Base-by-base conservation (phyloP, 2,797 vertebrate species). In the Hoplostethus atlanticus region DNA sequence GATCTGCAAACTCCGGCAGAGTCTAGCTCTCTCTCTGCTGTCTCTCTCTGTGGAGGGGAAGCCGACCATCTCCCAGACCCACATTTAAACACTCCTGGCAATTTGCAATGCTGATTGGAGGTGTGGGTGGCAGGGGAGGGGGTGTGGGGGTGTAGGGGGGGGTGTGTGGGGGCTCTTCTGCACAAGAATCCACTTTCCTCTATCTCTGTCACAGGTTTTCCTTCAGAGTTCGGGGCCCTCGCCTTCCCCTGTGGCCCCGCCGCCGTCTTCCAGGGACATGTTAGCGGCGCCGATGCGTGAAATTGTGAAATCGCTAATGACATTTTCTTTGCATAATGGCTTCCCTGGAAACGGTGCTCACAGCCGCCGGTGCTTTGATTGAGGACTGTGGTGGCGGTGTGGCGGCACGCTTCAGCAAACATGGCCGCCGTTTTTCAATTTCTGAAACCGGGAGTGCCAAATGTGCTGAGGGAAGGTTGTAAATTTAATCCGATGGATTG, bases 261-360 rank as follows among this genome's bases (percentile, higher is more conserved):
- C 71, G 21, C 55, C 52, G 10, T 76, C 73, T 87, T 83, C 75
- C 81, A 63, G 59, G 77, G 77, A 84, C 77, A 73, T 81, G 85
- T 75, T 82, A 36, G 70, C 30, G 7, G 67, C 90, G 77, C 55
- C n/a, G 73, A 76, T 62, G 83, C 88, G 44, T 93, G 91, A 93
- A 92, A 93, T 93, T 91, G 86, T 87, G 77, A 89, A 91, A 91
- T 82, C 63, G 76, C 84, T 91, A 90, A 91, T 87, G 89, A 87
- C 83, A 81, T 91, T 90, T 89, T 72, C 76, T 80, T 80, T 81
- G 83, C 87, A 89, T 89, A 92, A 91, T 87, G 86, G 83, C 63
- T 17, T 83, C 74, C 79, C 69, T 73, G 51, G 62, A 87, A 90
- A 88, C 73, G 78, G 70, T 73, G 84, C 84, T 83, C 82, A 83